Evolutionary conservation across 2,888 invertebrate genomes (phyloP).

Genomic region (Theretra japonica): DNA sequence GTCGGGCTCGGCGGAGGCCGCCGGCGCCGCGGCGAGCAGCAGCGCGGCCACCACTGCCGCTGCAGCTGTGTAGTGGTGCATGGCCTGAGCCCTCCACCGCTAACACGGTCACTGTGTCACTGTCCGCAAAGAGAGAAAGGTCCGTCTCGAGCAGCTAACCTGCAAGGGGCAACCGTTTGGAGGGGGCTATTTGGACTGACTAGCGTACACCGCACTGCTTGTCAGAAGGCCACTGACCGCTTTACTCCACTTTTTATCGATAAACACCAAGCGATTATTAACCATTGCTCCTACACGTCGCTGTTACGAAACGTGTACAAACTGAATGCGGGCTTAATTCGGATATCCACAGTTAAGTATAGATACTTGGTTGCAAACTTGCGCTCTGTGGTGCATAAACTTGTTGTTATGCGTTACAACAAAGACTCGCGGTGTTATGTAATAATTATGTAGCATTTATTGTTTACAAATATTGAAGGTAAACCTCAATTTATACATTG

Average conservation of each 20-base stretch:
- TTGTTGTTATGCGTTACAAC: background rate
- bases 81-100: slow-evolving; percentile 70
- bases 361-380: background rate
- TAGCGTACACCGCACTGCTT: slow-evolving; percentile 55
- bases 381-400: background rate
- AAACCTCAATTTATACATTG: background rate
- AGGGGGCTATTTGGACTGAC: slow-evolving; percentile 74
- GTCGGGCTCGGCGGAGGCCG: slow-evolving; percentile 49
- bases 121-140: slow-evolving; percentile 78
- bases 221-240: slow-evolving; percentile 55
- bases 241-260: slow-evolving; percentile 35
- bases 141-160: slow-evolving; percentile 55
- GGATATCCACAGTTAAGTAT: background rate
- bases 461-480: background rate
- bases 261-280: slow-evolving; percentile 25
- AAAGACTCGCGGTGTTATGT: background rate
- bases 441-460: background rate
- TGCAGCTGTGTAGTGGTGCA: slow-evolving; percentile 63
- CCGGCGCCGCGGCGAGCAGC: slow-evolving; percentile 45
- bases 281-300: slow-evolving; percentile 23
- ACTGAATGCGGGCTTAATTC: slow-evolving; percentile 17
- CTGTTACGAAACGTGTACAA: slow-evolving; percentile 20
- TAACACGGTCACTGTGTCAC: slow-evolving; percentile 80
- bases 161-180: slow-evolving; percentile 51
- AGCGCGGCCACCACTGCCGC: slow-evolving; percentile 55